Conservation (phyloP, 1,140 invertebrate species). For the Lineus longissimus region DNA sequence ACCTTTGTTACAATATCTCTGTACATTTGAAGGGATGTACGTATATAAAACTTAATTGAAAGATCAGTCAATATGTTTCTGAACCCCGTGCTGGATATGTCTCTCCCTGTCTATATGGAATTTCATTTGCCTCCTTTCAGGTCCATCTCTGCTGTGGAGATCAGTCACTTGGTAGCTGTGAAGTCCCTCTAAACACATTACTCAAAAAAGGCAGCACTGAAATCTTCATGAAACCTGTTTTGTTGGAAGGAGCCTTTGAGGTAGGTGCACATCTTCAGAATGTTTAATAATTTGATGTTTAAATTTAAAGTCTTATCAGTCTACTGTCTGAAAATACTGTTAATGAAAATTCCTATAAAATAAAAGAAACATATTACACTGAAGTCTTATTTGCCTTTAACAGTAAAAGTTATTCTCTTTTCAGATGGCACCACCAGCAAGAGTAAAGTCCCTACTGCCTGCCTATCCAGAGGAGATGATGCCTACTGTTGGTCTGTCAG, state of each 20-base stretch:
- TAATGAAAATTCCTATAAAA: neutral
- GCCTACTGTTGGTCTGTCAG: conserved; percentile 43
- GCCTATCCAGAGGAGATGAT: conserved; percentile 25
- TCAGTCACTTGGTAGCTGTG: conserved; percentile 50
- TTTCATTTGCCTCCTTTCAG: too few species aligned
- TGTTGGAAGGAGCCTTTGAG: conserved; percentile 46
- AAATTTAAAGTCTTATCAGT: neutral
- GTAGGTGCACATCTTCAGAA: conserved; percentile 21
- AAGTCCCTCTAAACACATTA: conserved; percentile 41
- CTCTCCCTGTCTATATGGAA: too few species aligned
- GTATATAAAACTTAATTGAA: neutral
- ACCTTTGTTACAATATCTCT: neutral
- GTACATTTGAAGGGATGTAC: neutral
- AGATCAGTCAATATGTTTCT: neutral
- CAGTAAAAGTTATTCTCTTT: conserved; percentile 12
- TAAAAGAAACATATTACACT: neutral
- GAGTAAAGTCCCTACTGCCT: conserved; percentile 33
- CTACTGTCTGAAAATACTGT: neutral
- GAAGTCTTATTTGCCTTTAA: too few species aligned
- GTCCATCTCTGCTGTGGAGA: conserved; percentile 54
- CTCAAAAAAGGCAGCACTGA: conserved; percentile 50
- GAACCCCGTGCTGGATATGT: neutral
- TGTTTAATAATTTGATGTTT: neutral
- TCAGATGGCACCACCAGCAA: conserved; percentile 42
- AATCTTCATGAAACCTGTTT: conserved; percentile 50